phyloP scores from a whole-genome alignment of 2,113 vertebrate species.

The Campylomormyrus numenius region DNA sequence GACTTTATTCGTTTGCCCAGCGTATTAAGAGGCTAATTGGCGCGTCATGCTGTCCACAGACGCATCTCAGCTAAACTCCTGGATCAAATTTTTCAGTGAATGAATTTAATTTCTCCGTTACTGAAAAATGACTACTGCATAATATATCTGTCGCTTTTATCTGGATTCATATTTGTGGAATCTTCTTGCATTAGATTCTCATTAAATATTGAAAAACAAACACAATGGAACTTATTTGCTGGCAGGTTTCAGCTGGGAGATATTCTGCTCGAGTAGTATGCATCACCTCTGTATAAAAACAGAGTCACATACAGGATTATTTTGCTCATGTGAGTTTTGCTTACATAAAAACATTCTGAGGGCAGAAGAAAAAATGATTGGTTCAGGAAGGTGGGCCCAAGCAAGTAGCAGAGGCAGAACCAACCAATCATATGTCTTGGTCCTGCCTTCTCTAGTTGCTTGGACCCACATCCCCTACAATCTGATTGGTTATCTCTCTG shows the following conservation, averaged over 20 bases:
- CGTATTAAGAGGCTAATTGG: not conserved
- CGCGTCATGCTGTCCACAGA: not conserved
- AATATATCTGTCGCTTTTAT: not conserved
- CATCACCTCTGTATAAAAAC: not conserved
- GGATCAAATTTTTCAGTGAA: not conserved
- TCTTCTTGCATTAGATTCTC: not conserved
- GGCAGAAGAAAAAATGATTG: too few species aligned
- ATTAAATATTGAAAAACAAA: not conserved
- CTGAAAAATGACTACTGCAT: not conserved
- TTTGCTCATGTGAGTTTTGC: too few species aligned
- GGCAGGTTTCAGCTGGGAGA: not conserved
- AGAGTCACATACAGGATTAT: not conserved
- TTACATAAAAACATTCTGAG: too few species aligned
- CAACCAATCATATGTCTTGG: too few species aligned
- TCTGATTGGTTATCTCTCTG: too few species aligned
- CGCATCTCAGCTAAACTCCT: not conserved
- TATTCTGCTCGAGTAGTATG: not conserved
- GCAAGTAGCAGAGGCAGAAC: too few species aligned
- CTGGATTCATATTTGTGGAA: not conserved
- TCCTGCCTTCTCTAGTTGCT: too few species aligned
- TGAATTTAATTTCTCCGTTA: not conserved
- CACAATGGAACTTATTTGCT: not conserved
- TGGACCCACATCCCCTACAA: too few species aligned
- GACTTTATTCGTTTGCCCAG: not conserved
- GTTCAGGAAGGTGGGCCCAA: too few species aligned